Conservation (phyloP, 2,888 invertebrate genomes). For the Dorcus hopei region DNA sequence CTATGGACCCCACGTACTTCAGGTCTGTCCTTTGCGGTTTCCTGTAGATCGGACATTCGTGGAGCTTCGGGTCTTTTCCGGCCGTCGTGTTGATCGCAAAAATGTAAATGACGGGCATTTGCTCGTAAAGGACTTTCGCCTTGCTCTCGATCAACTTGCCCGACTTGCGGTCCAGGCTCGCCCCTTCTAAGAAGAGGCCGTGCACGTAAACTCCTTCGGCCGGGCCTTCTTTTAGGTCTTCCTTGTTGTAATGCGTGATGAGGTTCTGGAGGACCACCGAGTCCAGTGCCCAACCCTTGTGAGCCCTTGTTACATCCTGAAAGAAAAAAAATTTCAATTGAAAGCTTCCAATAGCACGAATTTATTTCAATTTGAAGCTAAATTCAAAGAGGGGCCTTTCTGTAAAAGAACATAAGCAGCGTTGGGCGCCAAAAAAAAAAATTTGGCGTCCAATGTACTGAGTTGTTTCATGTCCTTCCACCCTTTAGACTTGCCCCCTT, state of each 20-base stretch:
- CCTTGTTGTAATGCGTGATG: conserved; percentile 82
- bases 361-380: too few species aligned
- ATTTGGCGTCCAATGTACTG: too few species aligned
- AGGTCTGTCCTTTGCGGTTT: conserved; percentile 93
- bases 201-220: conserved; percentile 88
- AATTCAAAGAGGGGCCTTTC: too few species aligned
- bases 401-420: too few species aligned
- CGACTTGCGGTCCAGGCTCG: conserved; percentile 72
- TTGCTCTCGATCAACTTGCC: conserved; percentile 90
- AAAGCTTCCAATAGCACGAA: too few species aligned
- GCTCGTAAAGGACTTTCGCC: conserved; percentile 89
- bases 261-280: conserved; percentile 92
- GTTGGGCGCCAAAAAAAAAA: too few species aligned
- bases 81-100: conserved; percentile 93
- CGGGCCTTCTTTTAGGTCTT: conserved; percentile 87
- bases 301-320: conserved; percentile 92
- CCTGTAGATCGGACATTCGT: conserved; percentile 95
- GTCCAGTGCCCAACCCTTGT: conserved; percentile 96
- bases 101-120: conserved; percentile 95
- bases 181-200: conserved; percentile 86
- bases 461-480: too few species aligned
- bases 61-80: conserved; percentile 85
- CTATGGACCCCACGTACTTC: conserved; percentile 93
- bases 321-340: conserved; percentile 16
- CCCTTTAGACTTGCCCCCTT: too few species aligned